Percentiles rank a stretch among this genome's conserved stretches.
These are phyloP conservation scores for Pseudomyrmex dendroicus DNA, from an alignment of 1,140 invertebrate genomes.

Conservation along the genomic window DNA sequence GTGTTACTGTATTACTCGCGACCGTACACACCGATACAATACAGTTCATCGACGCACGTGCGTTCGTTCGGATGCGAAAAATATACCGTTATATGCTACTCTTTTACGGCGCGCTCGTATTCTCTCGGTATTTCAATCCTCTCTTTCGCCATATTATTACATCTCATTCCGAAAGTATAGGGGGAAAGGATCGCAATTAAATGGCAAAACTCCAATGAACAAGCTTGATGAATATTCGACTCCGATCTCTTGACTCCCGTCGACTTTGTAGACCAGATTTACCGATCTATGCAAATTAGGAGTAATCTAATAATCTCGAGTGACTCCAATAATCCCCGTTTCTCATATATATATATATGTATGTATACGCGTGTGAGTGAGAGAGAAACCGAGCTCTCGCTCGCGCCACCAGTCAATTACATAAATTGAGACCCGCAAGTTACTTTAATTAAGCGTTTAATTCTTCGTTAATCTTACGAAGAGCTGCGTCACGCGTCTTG, in stretches of 20 bases:
- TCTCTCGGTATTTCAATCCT: too few relatives aligned
- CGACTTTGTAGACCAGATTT: conserved; percentile 34
- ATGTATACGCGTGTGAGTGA: background rate
- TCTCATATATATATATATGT: background rate
- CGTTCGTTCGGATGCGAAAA: too few relatives aligned
- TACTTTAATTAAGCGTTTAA: conserved; percentile 62
- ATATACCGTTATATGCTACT: too few relatives aligned
- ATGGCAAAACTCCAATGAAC: background rate
- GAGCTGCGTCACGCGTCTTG: conserved; percentile 37
- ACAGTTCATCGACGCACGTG: too few relatives aligned
- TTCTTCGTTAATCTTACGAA: conserved; percentile 48
- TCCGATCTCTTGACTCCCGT: background rate
- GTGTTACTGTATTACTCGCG: too few relatives aligned
- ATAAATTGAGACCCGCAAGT: conserved; percentile 44
- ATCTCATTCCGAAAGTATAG: background rate
- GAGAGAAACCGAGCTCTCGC: conserved; percentile 21
- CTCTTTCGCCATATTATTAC: background rate
- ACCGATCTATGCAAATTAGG: conserved; percentile 67
- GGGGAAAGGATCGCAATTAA: background rate
- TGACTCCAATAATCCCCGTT: conserved; percentile 43
- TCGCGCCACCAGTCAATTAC: conserved; percentile 41
- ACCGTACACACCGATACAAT: too few relatives aligned
- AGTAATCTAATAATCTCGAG: conserved; percentile 46
- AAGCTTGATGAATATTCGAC: background rate
- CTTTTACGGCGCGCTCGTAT: too few relatives aligned